A percentile compares a stretch with the other conserved stretches of the same genome.
Conservation (phyloP, 2,888 invertebrate species). For the Caenorhabditis sulstoni region DNA sequence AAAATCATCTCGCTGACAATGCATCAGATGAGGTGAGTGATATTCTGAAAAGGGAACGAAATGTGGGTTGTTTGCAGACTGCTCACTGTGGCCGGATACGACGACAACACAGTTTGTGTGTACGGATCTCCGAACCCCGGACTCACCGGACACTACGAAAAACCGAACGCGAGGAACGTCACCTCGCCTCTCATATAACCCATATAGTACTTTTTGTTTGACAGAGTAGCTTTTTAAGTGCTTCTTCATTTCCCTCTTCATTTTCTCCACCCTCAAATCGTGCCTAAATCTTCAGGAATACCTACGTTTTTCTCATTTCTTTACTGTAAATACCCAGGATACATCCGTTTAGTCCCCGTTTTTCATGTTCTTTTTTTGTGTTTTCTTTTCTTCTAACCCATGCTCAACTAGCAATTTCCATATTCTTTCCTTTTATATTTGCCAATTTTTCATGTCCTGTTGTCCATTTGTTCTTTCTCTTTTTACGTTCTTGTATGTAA, state of each 20-base stretch:
- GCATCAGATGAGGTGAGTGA: conserved; percentile 58
- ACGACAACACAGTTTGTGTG: conserved; percentile 54
- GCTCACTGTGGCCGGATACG: conserved; percentile 54
- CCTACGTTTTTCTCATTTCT: too few species aligned
- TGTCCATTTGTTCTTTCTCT: background rate
- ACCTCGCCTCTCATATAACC: background rate
- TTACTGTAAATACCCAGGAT: conserved; percentile 16
- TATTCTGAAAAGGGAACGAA: background rate
- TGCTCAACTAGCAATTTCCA: background rate
- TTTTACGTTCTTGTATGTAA: background rate
- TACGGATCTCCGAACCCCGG: conserved; percentile 51
- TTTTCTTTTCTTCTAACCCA: background rate
- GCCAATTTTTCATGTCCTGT: background rate
- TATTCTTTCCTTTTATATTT: background rate
- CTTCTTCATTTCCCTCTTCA: background rate
- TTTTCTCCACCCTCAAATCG: background rate
- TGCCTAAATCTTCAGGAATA: conserved; percentile 2
- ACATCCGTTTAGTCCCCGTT: background rate
- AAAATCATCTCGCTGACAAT: conserved; percentile 52
- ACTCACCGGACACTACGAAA: conserved; percentile 44
- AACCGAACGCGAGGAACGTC: background rate
- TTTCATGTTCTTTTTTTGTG: background rate
- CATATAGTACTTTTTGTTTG: background rate
- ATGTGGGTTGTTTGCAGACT: conserved; percentile 28
- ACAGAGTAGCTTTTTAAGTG: background rate